phyloP scores from a whole-genome alignment of 92 coral and sea anemone species.

The Parazoanthus atlanticus region DNA sequence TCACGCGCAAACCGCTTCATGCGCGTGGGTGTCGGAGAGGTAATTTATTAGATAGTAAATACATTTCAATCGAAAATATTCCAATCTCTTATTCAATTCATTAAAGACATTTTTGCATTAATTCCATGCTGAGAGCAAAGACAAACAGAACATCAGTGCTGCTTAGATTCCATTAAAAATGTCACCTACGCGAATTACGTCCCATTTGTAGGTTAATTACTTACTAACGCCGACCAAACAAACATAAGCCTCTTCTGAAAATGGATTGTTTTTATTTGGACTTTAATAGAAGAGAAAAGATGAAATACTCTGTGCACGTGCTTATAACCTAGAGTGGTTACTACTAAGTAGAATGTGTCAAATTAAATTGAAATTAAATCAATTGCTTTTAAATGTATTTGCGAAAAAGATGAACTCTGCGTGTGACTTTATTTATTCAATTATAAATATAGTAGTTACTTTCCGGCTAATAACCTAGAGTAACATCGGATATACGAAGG shows the following conservation, averaged over 20 bases:
- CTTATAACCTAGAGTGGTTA: conserved; percentile 24
- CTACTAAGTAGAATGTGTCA: conserved; percentile 39
- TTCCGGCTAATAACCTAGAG: conserved; percentile 21
- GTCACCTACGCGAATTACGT: conserved; percentile 40
- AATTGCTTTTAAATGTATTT: conserved; percentile 38
- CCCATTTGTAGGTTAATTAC: conserved; percentile 32
- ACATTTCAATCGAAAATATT: conserved; percentile 40
- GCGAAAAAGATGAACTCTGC: conserved; percentile 15
- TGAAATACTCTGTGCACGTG: conserved; percentile 23
- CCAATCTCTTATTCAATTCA: conserved; percentile 40
- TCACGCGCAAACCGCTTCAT: neutral
- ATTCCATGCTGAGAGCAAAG: conserved; percentile 48
- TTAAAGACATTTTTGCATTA: conserved; percentile 39
- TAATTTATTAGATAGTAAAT: conserved; percentile 14
- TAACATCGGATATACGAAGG: neutral
- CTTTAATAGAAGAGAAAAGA: conserved; percentile 29
- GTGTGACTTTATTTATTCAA: neutral
- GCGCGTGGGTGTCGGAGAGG: conserved; percentile 39
- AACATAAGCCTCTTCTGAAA: conserved; percentile 13
- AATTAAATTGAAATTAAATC: conserved; percentile 35
- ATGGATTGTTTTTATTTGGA: conserved; percentile 20
- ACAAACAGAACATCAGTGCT: conserved; percentile 41
- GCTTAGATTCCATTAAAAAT: conserved; percentile 31
- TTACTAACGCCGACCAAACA: conserved; percentile 38
- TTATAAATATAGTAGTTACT: neutral